Conservation (phyloP, 2,888 invertebrate species). For the Deilephila porcellus region DNA sequence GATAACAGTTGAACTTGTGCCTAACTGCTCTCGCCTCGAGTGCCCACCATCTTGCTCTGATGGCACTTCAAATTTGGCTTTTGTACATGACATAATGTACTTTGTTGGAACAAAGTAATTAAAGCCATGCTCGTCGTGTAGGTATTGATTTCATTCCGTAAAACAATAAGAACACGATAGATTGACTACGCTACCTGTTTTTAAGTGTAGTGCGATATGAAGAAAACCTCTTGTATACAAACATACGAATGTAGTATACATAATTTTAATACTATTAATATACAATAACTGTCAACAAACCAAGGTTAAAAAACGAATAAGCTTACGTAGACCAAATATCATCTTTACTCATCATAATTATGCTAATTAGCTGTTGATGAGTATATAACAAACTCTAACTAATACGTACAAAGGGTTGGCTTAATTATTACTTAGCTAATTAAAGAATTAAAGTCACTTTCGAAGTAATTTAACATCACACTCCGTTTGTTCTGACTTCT, state of each 20-base stretch:
- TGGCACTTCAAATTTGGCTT: constrained; percentile 64
- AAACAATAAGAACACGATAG: no score
- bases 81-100: constrained; percentile 47
- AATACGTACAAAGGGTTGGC: neutral
- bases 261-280: neutral
- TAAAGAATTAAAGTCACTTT: constrained; percentile 13
- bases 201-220: neutral
- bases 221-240: neutral
- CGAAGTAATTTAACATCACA: constrained; percentile 23
- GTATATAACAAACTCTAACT: neutral
- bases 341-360: neutral
- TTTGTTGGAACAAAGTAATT: neutral
- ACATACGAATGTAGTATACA: neutral
- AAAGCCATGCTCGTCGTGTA: neutral
- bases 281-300: neutral
- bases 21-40: constrained; percentile 71
- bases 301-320: neutral
- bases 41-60: constrained; percentile 60
- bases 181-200: no score
- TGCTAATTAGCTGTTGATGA: constrained; percentile 1
- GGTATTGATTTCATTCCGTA: no score
- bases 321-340: neutral
- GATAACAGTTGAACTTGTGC: constrained; percentile 68
- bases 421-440: constrained; percentile 23
- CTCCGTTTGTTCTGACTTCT: constrained; percentile 19